Conservation (phyloP, 2,797 vertebrate genomes). For the Chaenodraco wilsoni region DNA sequence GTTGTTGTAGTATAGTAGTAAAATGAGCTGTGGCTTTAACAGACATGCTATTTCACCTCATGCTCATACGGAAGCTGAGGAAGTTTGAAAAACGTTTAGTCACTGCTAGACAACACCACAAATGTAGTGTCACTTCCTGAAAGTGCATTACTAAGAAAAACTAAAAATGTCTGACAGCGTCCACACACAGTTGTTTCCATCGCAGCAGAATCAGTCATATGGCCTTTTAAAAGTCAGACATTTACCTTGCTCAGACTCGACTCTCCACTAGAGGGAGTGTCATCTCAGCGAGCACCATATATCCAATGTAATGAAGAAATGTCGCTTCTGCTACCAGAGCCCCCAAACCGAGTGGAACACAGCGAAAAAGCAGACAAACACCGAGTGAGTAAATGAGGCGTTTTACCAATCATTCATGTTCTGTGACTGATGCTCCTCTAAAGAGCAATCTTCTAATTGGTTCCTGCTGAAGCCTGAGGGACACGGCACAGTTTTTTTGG, state of each 20-base stretch:
- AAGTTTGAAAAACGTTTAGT: background rate
- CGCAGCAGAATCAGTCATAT: background rate
- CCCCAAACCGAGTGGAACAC: constrained; percentile 30
- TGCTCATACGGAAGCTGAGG: background rate
- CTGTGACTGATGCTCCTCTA: constrained; percentile 53
- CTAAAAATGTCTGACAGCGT: background rate
- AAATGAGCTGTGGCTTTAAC: background rate
- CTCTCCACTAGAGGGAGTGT: constrained; percentile 74
- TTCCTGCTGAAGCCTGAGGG: constrained; percentile 62
- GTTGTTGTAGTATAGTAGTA: too few relatives aligned
- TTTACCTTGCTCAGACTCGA: background rate
- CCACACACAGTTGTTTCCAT: background rate
- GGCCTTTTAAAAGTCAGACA: background rate
- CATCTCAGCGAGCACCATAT: constrained; percentile 10
- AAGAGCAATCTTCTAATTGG: constrained; percentile 63
- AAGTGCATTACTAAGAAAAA: background rate
- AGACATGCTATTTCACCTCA: background rate
- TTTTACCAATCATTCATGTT: constrained; percentile 62
- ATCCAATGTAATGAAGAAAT: constrained; percentile 50
- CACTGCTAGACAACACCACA: background rate
- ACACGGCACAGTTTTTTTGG: constrained; percentile 34
- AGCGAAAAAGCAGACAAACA: constrained; percentile 37
- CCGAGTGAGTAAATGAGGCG: constrained; percentile 48
- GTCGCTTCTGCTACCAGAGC: constrained; percentile 37
- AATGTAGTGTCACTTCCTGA: constrained; percentile 5